Evolutionary conservation across 2,888 invertebrate genomes (phyloP).

Genomic region (Nephrotoma guestfalica): DNA sequence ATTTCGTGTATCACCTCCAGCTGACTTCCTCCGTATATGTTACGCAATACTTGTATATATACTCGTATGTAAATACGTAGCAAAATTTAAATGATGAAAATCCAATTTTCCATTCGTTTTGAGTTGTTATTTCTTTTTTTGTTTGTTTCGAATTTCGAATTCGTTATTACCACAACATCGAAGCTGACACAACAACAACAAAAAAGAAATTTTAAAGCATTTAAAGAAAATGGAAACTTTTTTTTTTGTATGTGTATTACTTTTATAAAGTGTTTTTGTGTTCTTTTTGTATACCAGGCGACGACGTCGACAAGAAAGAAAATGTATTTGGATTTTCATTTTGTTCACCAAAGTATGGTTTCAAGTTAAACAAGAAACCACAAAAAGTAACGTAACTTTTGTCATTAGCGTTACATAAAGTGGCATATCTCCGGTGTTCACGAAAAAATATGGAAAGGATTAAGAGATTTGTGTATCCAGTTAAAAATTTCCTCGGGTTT

Average conservation of each 20-base stretch:
- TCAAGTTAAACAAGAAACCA: neutral
- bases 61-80: neutral
- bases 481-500: neutral
- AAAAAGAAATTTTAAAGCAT: neutral
- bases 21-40: neutral
- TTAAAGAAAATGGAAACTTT: neutral
- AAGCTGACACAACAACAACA: neutral
- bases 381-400: neutral
- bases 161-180: neutral
- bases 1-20: neutral
- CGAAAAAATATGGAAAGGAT: neutral
- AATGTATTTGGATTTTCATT: neutral
- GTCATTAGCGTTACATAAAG: neutral
- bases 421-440: neutral
- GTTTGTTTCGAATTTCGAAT: neutral
- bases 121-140: too few relatives aligned
- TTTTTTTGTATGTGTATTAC: neutral
- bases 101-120: neutral
- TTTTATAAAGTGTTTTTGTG: neutral
- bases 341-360: neutral
- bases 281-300: neutral
- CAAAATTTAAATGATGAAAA: neutral
- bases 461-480: neutral
- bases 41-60: neutral
- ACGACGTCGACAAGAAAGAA: neutral